Conservation (phyloP, 2,113 vertebrate species). For the Megaleporinus macrocephalus region DNA sequence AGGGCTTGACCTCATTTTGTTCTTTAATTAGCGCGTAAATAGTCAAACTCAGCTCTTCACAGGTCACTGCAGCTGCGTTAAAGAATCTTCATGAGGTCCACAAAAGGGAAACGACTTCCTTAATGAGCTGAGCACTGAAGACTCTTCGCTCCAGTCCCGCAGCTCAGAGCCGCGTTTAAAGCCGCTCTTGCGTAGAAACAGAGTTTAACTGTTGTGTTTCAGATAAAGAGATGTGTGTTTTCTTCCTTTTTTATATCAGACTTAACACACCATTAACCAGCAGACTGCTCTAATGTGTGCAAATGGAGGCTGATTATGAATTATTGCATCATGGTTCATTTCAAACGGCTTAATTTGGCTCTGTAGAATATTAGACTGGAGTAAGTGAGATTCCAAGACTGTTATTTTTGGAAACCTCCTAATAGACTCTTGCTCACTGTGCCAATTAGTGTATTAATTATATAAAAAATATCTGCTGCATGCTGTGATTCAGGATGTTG, state of each 20-base stretch:
- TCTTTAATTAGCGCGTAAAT: slow-evolving; percentile 7
- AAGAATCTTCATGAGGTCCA: background rate
- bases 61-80: background rate
- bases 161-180: background rate
- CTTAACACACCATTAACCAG: background rate
- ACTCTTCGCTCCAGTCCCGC: background rate
- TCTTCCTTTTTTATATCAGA: too few species aligned
- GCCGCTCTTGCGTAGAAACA: background rate
- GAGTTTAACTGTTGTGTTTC: background rate
- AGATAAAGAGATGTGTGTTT: background rate
- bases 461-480: background rate
- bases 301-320: too few species aligned
- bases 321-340: too few species aligned
- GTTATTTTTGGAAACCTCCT: too few species aligned
- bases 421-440: too few species aligned
- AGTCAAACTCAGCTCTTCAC: background rate
- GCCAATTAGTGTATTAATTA: background rate
- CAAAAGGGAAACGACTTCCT: background rate
- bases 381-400: too few species aligned
- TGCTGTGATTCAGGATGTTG: background rate
- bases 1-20: background rate
- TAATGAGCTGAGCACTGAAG: background rate
- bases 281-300: background rate
- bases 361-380: too few species aligned
- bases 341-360: too few species aligned